Conservation (phyloP, 2,888 invertebrate genomes). For the Rhingia rostrata region DNA sequence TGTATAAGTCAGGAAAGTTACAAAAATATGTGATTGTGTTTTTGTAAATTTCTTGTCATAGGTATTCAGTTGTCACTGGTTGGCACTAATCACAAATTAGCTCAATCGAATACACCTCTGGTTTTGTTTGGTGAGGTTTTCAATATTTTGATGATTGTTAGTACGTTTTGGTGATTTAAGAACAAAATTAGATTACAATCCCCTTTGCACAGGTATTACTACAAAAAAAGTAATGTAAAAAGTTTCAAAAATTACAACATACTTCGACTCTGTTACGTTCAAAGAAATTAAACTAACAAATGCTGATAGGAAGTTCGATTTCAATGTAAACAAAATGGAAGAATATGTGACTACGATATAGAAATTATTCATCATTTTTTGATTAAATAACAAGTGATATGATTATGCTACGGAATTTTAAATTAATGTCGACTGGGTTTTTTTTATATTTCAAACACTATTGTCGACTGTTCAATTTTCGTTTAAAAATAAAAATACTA, state of each 20-base stretch:
- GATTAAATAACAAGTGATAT: conserved; percentile 71
- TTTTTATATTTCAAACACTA: not conserved
- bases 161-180: not conserved
- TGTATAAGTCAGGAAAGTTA: too few species aligned
- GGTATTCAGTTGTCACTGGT: too few species aligned
- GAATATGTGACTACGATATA: conserved; percentile 66
- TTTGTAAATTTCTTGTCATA: too few species aligned
- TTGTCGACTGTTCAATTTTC: too few species aligned
- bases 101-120: too few species aligned
- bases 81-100: too few species aligned
- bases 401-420: conserved; percentile 64
- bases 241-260: not conserved
- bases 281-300: not conserved
- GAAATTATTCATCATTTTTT: conserved; percentile 56
- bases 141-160: conserved; percentile 49
- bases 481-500: not conserved
- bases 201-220: not conserved
- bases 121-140: conserved; percentile 52
- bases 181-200: conserved; percentile 1
- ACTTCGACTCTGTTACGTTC: not conserved
- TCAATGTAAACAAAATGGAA: conserved; percentile 44
- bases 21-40: too few species aligned
- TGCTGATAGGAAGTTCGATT: conserved; percentile 13
- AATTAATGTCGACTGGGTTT: conserved; percentile 16
- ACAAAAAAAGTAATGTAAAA: not conserved